Conservation (phyloP, 1,140 invertebrate species). For the Stegodyphus mimosarum region DNA sequence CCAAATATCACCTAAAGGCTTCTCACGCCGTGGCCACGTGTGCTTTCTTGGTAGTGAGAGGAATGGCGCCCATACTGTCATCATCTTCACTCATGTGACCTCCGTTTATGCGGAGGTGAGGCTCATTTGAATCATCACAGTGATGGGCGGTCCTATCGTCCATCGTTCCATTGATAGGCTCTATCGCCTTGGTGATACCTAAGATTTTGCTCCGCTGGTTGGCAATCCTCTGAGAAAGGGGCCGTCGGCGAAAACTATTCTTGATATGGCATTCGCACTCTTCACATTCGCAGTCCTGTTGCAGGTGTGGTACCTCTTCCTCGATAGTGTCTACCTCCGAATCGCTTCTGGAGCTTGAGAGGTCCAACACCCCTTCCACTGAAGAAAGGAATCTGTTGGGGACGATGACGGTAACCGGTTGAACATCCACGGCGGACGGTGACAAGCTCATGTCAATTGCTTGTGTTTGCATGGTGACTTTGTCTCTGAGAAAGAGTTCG, state of each 20-base stretch:
- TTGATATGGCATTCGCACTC: neutral
- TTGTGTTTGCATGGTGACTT: slow-evolving; percentile 63
- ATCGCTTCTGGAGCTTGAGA: slow-evolving; percentile 70
- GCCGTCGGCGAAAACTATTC: neutral
- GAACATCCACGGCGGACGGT: slow-evolving; percentile 13
- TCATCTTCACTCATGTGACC: slow-evolving; percentile 43
- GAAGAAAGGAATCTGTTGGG: slow-evolving; percentile 34
- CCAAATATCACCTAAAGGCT: slow-evolving; percentile 7
- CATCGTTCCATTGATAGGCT: slow-evolving; percentile 22
- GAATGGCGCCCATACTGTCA: slow-evolving; percentile 28
- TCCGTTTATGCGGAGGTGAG: slow-evolving; percentile 7
- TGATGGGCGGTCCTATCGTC: neutral
- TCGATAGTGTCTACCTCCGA: slow-evolving; percentile 84
- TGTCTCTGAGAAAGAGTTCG: slow-evolving; percentile 61
- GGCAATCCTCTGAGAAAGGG: slow-evolving; percentile 31
- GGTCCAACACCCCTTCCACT: slow-evolving; percentile 63
- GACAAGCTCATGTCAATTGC: slow-evolving; percentile 63
- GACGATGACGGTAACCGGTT: slow-evolving; percentile 26
- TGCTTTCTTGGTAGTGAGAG: slow-evolving; percentile 41
- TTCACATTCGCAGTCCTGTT: neutral
- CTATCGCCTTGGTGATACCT: neutral
- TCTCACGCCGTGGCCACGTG: slow-evolving; percentile 53
- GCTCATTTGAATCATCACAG: slow-evolving; percentile 33
- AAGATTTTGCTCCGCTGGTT: slow-evolving; percentile 10
- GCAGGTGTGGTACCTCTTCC: slow-evolving; percentile 7